Evolutionary conservation across 2,797 vertebrate genomes (phyloP).

Genomic region (Crypturellus tataupa): DNA sequence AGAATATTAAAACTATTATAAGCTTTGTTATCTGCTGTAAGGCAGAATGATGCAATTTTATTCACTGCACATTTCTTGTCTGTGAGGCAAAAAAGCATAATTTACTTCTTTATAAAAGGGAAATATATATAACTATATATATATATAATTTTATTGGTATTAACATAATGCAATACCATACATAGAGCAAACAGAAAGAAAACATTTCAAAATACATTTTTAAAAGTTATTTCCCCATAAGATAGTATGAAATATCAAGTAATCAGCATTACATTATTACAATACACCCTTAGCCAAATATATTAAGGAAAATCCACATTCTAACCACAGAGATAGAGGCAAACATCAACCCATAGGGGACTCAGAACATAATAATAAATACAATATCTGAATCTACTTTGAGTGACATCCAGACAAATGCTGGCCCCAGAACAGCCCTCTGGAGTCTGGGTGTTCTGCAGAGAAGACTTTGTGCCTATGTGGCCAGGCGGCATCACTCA

Average conservation of each 20-base stretch:
- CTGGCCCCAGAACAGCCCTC: slow-evolving; percentile 79
- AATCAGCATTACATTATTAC: slow-evolving; percentile 85
- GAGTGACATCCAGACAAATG: slow-evolving; percentile 82
- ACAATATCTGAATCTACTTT: slow-evolving; percentile 80
- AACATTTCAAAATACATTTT: slow-evolving; percentile 87
- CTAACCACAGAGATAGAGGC: slow-evolving; percentile 84
- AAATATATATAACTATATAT: slow-evolving; percentile 79
- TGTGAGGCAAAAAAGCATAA: slow-evolving; percentile 81
- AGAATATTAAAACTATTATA: slow-evolving; percentile 78
- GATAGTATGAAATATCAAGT: slow-evolving; percentile 86
- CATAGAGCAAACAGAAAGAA: slow-evolving; percentile 83
- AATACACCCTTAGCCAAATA: slow-evolving; percentile 84
- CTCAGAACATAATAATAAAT: slow-evolving; percentile 81
- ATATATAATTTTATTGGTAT: slow-evolving; percentile 87
- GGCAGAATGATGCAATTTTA: slow-evolving; percentile 80
- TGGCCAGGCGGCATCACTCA: slow-evolving; percentile 79
- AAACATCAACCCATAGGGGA: slow-evolving; percentile 80
- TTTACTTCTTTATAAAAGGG: slow-evolving; percentile 82
- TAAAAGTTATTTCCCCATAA: slow-evolving; percentile 82
- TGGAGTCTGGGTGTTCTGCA: slow-evolving; percentile 76
- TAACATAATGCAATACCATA: slow-evolving; percentile 85
- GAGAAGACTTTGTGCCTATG: slow-evolving; percentile 79
- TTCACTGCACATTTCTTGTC: slow-evolving; percentile 81
- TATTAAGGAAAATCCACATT: slow-evolving; percentile 83
- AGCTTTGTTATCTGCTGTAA: slow-evolving; percentile 80